phyloP scores from a whole-genome alignment of 2,113 vertebrate species.

The Abramis brama region DNA sequence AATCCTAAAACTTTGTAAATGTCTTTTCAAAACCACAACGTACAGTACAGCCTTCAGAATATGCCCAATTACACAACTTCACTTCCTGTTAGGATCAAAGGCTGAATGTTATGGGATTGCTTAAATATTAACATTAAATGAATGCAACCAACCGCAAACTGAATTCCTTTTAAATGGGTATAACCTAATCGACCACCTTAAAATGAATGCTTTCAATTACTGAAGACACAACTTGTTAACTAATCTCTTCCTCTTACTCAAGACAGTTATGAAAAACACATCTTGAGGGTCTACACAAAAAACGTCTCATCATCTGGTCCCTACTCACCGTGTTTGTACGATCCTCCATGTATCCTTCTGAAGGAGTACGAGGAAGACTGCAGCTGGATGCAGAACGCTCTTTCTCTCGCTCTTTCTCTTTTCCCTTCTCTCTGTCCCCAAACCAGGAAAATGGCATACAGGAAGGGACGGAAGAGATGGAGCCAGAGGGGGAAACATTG shows the following conservation, averaged over 20 bases:
- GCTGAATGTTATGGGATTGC: neutral
- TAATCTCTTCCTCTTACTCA: neutral
- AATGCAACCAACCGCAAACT: neutral
- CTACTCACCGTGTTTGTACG: conserved; percentile 69
- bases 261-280: neutral
- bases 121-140: conserved; percentile 10
- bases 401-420: conserved; percentile 53
- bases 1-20: neutral
- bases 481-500: conserved; percentile 80
- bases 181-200: neutral
- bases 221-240: neutral
- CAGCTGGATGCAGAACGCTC: conserved; percentile 78
- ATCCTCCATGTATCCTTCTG: conserved; percentile 73
- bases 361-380: conserved; percentile 78
- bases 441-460: conserved; percentile 92
- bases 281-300: neutral
- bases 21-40: neutral
- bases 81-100: neutral
- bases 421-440: conserved; percentile 80
- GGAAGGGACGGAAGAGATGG: conserved; percentile 82
- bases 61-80: neutral
- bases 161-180: neutral
- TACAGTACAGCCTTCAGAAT: neutral
- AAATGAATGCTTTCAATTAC: neutral
- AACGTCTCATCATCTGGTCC: no score